These are phyloP conservation scores for Sturmia bella DNA, from an alignment of 2,888 invertebrate genomes.

Conservation along the genomic window DNA sequence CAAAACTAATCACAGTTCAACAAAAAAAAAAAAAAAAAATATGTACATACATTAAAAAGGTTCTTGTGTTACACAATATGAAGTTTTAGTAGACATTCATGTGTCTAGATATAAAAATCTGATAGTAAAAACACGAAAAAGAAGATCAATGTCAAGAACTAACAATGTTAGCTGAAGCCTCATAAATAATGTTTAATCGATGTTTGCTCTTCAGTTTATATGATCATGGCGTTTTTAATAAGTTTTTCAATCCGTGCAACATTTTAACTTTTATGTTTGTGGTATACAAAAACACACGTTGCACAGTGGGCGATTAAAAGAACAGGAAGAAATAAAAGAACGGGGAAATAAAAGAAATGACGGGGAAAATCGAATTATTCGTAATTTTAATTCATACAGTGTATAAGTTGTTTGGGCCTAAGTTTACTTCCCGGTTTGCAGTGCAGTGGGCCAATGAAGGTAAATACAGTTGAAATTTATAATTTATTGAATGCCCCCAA, in stretches of 20 bases:
- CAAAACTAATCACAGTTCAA: no score
- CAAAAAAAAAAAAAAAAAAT: no score
- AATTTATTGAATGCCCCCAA: no score
- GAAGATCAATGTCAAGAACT: slow-evolving; percentile 58
- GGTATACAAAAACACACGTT: slow-evolving; percentile 66
- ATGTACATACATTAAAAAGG: neutral
- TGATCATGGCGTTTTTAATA: slow-evolving; percentile 82
- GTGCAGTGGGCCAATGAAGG: no score
- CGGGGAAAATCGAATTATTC: no score
- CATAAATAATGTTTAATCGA: slow-evolving; percentile 82
- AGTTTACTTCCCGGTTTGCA: no score
- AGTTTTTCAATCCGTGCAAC: slow-evolving; percentile 79
- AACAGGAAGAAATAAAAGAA: no score
- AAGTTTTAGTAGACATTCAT: slow-evolving; percentile 21
- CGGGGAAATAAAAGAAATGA: no score
- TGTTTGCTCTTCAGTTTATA: slow-evolving; percentile 82
- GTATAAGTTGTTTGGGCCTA: no score
- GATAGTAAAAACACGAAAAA: slow-evolving; percentile 25
- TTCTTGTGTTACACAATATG: neutral
- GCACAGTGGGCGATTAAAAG: no score
- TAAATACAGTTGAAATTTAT: no score
- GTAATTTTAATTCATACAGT: no score
- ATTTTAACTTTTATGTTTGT: slow-evolving; percentile 78
- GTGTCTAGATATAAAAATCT: slow-evolving; percentile 31
- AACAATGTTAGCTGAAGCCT: slow-evolving; percentile 78